phyloP scores from a whole-genome alignment of 2,113 vertebrate genomes.

The Clarias magur region DNA sequence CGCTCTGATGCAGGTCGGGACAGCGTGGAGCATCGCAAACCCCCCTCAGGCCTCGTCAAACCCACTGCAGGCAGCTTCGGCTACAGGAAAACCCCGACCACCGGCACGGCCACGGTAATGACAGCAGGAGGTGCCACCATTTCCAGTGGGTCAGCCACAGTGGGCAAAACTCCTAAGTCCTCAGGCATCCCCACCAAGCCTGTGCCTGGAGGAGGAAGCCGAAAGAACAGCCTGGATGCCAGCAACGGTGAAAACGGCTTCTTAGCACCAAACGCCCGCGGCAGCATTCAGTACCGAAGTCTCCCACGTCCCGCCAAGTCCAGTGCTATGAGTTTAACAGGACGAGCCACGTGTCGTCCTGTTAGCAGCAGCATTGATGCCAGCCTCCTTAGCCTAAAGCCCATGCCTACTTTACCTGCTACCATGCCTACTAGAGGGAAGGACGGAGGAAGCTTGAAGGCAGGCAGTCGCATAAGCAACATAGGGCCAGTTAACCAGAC shows the following conservation, averaged over 20 bases:
- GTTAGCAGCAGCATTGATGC: slow-evolving; percentile 87
- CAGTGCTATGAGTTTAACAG: slow-evolving; percentile 88
- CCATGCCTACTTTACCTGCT: slow-evolving; percentile 60
- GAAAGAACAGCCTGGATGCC: slow-evolving; percentile 93
- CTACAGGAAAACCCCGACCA: slow-evolving; percentile 86
- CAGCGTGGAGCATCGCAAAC: slow-evolving; percentile 87
- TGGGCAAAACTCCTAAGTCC: slow-evolving; percentile 89
- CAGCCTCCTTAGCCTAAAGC: slow-evolving; percentile 84
- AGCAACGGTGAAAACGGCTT: slow-evolving; percentile 84
- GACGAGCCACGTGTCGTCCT: slow-evolving; percentile 74
- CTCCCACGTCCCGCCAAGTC: slow-evolving; percentile 94
- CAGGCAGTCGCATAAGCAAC: slow-evolving; percentile 60
- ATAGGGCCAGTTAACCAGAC: slow-evolving; percentile 91
- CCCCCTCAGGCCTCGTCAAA: slow-evolving; percentile 87
- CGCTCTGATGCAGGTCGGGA: slow-evolving; percentile 92
- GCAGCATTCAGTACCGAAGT: slow-evolving; percentile 95
- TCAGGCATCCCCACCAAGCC: slow-evolving; percentile 93
- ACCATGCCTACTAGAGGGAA: slow-evolving; percentile 74
- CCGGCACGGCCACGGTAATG: slow-evolving; percentile 87
- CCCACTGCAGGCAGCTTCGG: slow-evolving; percentile 84
- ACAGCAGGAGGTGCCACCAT: slow-evolving; percentile 81
- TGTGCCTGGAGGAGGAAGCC: slow-evolving; percentile 57
- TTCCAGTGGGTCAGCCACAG: slow-evolving; percentile 81
- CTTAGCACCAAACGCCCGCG: slow-evolving; percentile 82
- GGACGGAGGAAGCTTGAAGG: slow-evolving; percentile 67